Conservation (phyloP, 1,140 invertebrate genomes). For the Spodoptera frugiperda region DNA sequence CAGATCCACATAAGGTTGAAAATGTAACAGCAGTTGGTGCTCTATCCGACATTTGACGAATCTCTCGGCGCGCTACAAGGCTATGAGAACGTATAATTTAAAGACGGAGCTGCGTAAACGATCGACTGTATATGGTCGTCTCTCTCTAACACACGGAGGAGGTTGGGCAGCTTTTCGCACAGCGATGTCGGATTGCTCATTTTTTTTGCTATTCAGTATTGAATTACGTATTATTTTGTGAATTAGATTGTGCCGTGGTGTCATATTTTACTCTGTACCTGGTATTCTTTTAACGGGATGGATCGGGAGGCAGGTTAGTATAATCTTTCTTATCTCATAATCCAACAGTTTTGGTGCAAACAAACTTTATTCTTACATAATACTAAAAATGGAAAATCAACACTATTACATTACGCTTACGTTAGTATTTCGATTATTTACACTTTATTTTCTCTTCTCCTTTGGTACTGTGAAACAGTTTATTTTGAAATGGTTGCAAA, state of each 20-base stretch:
- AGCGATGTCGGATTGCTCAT: constrained; percentile 75
- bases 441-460: constrained; percentile 61
- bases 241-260: constrained; percentile 83
- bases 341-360: constrained; percentile 2
- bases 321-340: constrained; percentile 45
- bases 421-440: constrained; percentile 2
- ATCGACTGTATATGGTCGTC: constrained; percentile 61
- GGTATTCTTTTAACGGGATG: constrained; percentile 66
- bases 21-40: constrained; percentile 38
- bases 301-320: constrained; percentile 69
- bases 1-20: constrained; percentile 12
- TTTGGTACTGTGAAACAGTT: constrained; percentile 73
- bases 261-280: constrained; percentile 79
- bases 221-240: constrained; percentile 85
- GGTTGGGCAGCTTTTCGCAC: constrained; percentile 68
- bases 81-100: constrained; percentile 86
- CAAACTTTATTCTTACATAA: constrained; percentile 27
- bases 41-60: constrained; percentile 57
- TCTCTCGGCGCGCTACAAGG: constrained; percentile 70
- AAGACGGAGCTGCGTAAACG: constrained; percentile 74
- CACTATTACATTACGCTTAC: constrained; percentile 1
- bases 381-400: constrained; percentile 3
- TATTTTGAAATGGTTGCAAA: constrained; percentile 70
- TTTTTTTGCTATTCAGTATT: constrained; percentile 83
- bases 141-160: constrained; percentile 61